phyloP scores from a whole-genome alignment of 2,113 vertebrate genomes.

The Pterophyllum scalare region DNA sequence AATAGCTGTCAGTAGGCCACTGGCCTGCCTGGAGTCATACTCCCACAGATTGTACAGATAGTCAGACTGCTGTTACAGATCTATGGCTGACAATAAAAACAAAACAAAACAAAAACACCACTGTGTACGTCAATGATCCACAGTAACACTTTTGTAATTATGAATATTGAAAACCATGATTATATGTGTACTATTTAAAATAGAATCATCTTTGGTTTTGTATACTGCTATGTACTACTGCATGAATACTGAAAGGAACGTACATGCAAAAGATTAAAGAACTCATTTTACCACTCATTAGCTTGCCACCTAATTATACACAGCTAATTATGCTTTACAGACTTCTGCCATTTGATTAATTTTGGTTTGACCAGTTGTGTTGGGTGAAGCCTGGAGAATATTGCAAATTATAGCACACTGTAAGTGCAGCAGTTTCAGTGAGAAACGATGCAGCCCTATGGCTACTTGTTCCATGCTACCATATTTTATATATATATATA shows the following conservation, averaged over 20 bases:
- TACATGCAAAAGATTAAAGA: neutral
- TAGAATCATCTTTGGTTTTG: neutral
- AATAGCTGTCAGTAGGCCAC: slow-evolving; percentile 43
- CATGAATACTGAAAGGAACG: neutral
- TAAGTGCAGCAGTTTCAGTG: neutral
- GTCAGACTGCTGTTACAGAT: slow-evolving; percentile 21
- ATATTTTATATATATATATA: neutral
- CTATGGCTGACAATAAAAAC: slow-evolving; percentile 19
- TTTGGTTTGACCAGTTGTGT: neutral
- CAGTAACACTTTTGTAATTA: neutral
- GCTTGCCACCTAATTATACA: slow-evolving; percentile 3
- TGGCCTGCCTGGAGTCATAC: slow-evolving; percentile 51
- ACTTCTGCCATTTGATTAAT: slow-evolving; percentile 1
- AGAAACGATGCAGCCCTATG: neutral
- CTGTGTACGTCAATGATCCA: neutral
- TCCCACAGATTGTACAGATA: slow-evolving; percentile 32
- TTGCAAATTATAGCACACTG: neutral
- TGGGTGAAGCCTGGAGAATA: neutral
- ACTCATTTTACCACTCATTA: slow-evolving; percentile 21
- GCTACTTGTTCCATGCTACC: neutral
- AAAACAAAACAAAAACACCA: neutral
- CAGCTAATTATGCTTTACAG: slow-evolving; percentile 17
- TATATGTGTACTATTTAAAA: neutral
- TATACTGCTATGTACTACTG: neutral
- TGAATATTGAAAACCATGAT: neutral